Evolutionary conservation across 2,888 invertebrate species (phyloP), one percentile per base, ranked within the genome.

Genomic region (Drosophila borealis): DNA sequence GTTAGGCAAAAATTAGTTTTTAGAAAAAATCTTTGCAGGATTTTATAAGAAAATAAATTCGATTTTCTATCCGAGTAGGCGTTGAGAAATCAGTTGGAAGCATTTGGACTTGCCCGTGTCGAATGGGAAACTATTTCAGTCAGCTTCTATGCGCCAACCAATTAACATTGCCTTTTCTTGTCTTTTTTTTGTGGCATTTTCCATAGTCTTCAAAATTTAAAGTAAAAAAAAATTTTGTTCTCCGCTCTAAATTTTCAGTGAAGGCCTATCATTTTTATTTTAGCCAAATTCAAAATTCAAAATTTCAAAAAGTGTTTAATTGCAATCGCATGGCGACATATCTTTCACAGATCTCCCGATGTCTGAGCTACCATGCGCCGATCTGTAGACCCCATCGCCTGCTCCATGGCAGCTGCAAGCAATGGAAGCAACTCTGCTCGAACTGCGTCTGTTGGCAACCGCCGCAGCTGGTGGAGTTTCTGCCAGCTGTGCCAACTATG

Each of bases 271-370:
- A 25, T 44, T 33, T 33, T n/a, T 4, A 50, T 37, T 50, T 6
- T 8, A 36, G 2, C 13, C 2, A n/a, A 25, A 64, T 25, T 44
- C 34, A 13, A 69, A 67, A 42, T 55, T 36, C n/a, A 3, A 55
- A 54, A 44, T 34, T 57, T 36, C 4, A 14, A n/a, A 21, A 11
- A 14, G 11, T 13, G 34, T 39, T 2, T 13, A 50, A 42, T 62
- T 34, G 2, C 14, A 21, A 11, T 21, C 55, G 62, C 34, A 49
- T 88, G 60, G 64, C 74, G 5, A 64, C 78, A 9, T 70, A 69
- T 80, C 45, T 79, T 29, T 64, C 70, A 11, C 77, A 90, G 90
- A 70, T 90, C 49, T 81, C 84, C 9, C 67, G 89, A 46, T 87
- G 80, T 44, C 14, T 84, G 3, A 70, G 72, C 45, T 84, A 84